Evolutionary conservation across 2,113 vertebrate species (phyloP).

Genomic region (Phycodurus eques): DNA sequence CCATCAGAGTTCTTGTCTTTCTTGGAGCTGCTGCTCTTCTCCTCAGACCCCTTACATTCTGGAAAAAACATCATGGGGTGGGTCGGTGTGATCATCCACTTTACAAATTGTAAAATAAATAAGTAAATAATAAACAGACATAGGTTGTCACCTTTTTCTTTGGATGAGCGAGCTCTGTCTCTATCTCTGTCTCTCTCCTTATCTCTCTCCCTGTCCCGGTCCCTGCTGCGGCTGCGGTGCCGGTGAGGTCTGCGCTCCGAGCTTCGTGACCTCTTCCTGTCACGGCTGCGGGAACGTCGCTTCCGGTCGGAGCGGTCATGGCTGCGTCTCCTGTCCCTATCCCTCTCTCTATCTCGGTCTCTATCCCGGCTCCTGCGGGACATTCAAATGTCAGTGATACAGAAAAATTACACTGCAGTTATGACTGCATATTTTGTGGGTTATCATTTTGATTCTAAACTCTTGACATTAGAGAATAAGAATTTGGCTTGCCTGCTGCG

Average conservation of each 20-base stretch:
- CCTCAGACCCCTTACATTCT: slow-evolving; percentile 93
- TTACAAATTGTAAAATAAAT: neutral
- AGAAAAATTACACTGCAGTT: neutral
- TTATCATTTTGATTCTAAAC: neutral
- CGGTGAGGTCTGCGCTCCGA: slow-evolving; percentile 90
- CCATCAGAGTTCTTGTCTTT: slow-evolving; percentile 88
- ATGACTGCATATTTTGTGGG: neutral
- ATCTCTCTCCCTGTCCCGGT: slow-evolving; percentile 73
- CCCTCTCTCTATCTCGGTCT: slow-evolving; percentile 50
- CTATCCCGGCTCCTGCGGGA: slow-evolving; percentile 78
- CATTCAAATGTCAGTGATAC: neutral
- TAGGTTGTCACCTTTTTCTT: slow-evolving; percentile 85
- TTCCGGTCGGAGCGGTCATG: slow-evolving; percentile 85
- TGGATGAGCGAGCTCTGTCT: slow-evolving; percentile 78
- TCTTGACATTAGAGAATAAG: neutral
- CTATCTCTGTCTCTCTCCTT: slow-evolving; percentile 73
- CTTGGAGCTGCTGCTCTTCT: slow-evolving; percentile 92
- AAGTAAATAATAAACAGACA: too few species aligned
- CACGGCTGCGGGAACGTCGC: slow-evolving; percentile 89
- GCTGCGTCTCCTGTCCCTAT: slow-evolving; percentile 58
- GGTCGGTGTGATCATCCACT: too few species aligned
- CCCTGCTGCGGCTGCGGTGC: slow-evolving; percentile 89
- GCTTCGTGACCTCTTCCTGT: slow-evolving; percentile 88
- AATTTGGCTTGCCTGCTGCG: slow-evolving; percentile 85
- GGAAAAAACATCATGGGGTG: slow-evolving; percentile 17